Evolutionary conservation across 2,888 invertebrate genomes (phyloP).

Genomic region (Eristalis arbustorum): DNA sequence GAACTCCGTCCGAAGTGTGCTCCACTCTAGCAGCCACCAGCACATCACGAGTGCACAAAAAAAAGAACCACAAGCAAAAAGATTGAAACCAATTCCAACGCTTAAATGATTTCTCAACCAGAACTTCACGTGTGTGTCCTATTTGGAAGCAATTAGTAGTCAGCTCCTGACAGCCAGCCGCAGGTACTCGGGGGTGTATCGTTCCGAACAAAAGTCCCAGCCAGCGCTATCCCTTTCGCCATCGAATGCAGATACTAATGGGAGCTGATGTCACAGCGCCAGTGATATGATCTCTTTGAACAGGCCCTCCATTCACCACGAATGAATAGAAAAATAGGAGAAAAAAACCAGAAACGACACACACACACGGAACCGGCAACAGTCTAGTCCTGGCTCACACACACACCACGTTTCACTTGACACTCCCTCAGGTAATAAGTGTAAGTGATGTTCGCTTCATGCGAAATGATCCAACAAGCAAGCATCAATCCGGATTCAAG

Average conservation of each 20-base stretch:
- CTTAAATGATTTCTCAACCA: constrained; percentile 51
- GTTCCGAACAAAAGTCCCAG: constrained; percentile 38
- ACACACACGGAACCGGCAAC: constrained; percentile 20
- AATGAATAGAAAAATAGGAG: not conserved
- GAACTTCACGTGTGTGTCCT: constrained; percentile 34
- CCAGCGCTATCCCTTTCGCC: constrained; percentile 30
- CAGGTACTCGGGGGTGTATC: constrained; percentile 1
- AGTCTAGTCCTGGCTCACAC: constrained; percentile 15
- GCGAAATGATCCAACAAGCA: constrained; percentile 61
- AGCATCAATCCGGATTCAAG: constrained; percentile 37
- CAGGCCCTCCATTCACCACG: constrained; percentile 2
- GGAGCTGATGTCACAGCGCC: constrained; percentile 58
- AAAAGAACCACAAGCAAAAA: not conserved
- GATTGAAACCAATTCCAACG: constrained; percentile 19
- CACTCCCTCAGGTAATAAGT: constrained; percentile 68
- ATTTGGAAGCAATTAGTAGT: constrained; percentile 54
- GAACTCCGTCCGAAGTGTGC: not conserved
- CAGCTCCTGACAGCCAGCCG: constrained; percentile 7
- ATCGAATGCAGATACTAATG: constrained; percentile 59
- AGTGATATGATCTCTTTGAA: constrained; percentile 46
- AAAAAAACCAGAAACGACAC: no score
- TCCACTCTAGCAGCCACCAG: not conserved
- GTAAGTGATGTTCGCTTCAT: constrained; percentile 69
- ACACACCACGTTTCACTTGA: constrained; percentile 48
- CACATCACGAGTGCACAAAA: not conserved